Evolutionary conservation across 2,888 invertebrate species (phyloP).

Genomic region (Dasypolia templi): DNA sequence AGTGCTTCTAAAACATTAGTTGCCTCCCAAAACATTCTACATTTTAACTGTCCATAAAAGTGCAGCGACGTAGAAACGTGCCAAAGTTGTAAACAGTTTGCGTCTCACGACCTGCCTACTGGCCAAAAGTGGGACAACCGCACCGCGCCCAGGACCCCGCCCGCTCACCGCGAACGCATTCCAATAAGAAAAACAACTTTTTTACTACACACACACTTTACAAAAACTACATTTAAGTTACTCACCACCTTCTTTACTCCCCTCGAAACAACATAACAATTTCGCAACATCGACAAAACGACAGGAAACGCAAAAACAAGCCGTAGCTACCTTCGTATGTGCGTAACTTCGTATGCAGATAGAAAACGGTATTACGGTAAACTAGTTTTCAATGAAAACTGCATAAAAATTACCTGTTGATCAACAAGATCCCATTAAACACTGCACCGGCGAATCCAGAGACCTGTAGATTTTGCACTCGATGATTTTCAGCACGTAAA

Average conservation of each 20-base stretch:
- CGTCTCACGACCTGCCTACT: slow-evolving; percentile 63
- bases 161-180: slow-evolving; percentile 73
- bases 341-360: slow-evolving; percentile 20
- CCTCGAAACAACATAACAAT: slow-evolving; percentile 32
- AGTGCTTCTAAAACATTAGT: slow-evolving; percentile 40
- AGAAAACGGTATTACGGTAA: slow-evolving; percentile 50
- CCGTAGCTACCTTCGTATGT: slow-evolving; percentile 38
- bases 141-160: slow-evolving; percentile 84
- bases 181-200: slow-evolving; percentile 70
- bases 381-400: slow-evolving; percentile 57
- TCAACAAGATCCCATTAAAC: slow-evolving; percentile 90
- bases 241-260: slow-evolving; percentile 27
- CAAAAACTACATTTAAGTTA: slow-evolving; percentile 43
- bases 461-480: slow-evolving; percentile 78
- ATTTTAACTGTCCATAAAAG: slow-evolving; percentile 52
- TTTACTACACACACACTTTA: slow-evolving; percentile 53
- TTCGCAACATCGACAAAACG: slow-evolving; percentile 54
- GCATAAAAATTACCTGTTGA: slow-evolving; percentile 79
- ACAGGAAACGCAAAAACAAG: slow-evolving; percentile 58
- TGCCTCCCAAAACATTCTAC: slow-evolving; percentile 53
- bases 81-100: slow-evolving; percentile 67
- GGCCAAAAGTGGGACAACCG: slow-evolving; percentile 83
- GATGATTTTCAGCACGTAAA: slow-evolving; percentile 84
- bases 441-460: slow-evolving; percentile 79
- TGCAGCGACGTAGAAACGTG: slow-evolving; percentile 61